Conservation (phyloP, 1,140 invertebrate species). For the Nomia melanderi region DNA sequence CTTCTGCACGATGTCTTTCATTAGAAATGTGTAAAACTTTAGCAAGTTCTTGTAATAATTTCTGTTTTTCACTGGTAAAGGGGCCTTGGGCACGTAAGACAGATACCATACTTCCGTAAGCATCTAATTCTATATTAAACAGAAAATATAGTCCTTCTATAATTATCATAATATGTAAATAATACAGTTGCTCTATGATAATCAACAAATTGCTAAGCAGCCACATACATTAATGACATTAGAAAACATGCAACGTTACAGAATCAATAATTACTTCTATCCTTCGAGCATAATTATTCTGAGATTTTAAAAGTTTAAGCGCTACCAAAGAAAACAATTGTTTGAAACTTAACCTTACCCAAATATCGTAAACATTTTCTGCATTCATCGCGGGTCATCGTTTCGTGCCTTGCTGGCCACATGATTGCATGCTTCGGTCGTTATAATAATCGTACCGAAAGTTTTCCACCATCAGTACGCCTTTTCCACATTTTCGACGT, state of each 20-base stretch:
- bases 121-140: slow-evolving; percentile 88
- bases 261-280: not conserved
- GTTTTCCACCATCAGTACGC: slow-evolving; percentile 32
- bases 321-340: slow-evolving; percentile 46
- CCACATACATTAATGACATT: not conserved
- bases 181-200: not conserved
- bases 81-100: slow-evolving; percentile 95
- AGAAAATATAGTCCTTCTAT: not conserved
- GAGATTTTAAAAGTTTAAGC: not conserved
- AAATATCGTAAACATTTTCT: slow-evolving; percentile 91
- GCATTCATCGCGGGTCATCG: slow-evolving; percentile 91
- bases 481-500: slow-evolving; percentile 64
- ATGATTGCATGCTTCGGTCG: slow-evolving; percentile 76
- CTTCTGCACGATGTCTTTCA: slow-evolving; percentile 94
- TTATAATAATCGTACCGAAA: slow-evolving; percentile 32
- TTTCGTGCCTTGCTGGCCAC: slow-evolving; percentile 87
- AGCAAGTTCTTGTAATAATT: slow-evolving; percentile 90
- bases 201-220: not conserved
- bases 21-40: slow-evolving; percentile 91
- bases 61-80: slow-evolving; percentile 91
- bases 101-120: slow-evolving; percentile 93
- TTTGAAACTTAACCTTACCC: slow-evolving; percentile 83
- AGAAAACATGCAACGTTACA: not conserved
- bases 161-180: slow-evolving; percentile 15
- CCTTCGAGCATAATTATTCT: not conserved